These are phyloP conservation scores for Uromys caudimaculatus DNA, from an alignment of 2,797 vertebrate species.

Conservation along the genomic window DNA sequence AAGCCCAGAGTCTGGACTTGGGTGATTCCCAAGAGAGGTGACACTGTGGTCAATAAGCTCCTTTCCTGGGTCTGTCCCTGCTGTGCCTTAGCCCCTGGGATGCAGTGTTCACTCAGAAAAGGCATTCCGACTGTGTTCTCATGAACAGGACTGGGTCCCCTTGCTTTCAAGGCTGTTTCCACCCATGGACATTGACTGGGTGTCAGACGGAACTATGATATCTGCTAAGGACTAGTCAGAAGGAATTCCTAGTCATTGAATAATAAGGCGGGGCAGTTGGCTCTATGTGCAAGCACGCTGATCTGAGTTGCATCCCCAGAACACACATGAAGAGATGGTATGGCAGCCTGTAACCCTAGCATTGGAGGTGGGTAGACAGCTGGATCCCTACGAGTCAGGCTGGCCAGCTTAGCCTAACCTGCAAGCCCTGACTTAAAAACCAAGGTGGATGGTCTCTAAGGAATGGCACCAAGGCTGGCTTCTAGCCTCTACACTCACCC, in stretches of 20 bases:
- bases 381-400: too few relatives aligned
- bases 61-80: background rate
- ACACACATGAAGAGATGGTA: background rate
- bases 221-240: background rate
- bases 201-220: background rate
- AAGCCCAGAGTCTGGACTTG: background rate
- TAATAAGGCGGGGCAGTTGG: background rate
- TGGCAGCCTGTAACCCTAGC: background rate
- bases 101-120: background rate
- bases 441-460: background rate
- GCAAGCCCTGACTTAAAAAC: background rate
- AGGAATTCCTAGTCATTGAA: background rate
- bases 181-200: background rate
- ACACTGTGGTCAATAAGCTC: background rate
- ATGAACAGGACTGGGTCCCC: rapidly evolving
- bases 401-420: background rate
- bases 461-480: background rate
- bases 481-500: background rate
- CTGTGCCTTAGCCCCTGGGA: background rate
- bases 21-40: background rate
- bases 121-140: rapidly evolving
- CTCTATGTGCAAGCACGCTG: background rate
- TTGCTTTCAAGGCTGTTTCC: background rate
- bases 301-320: background rate
- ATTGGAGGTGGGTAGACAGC: background rate